Percentiles rank a stretch among this genome's conserved stretches.
phyloP scores from a whole-genome alignment of 2,113 vertebrate genomes.

The Sinocyclocheilus anophthalmus region DNA sequence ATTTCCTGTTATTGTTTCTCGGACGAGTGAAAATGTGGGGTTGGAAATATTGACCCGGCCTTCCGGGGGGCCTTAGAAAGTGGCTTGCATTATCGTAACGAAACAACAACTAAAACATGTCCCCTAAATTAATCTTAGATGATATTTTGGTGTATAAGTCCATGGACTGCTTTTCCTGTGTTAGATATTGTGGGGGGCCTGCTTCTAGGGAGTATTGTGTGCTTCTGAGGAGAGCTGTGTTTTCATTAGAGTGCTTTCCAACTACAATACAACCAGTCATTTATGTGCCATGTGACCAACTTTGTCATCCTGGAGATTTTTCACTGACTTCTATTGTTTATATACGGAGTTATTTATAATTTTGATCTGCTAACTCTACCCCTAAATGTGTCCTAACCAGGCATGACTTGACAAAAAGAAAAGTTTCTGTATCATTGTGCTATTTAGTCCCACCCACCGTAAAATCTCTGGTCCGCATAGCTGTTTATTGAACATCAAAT shows the following conservation, averaged over 20 bases:
- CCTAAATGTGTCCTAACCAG: no score
- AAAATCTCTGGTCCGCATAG: no score
- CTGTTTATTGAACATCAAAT: no score
- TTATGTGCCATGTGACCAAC: conserved; percentile 11
- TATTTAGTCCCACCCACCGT: no score
- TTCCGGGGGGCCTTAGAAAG: not conserved
- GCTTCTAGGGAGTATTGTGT: no score
- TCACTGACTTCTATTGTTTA: not conserved
- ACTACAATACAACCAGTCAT: conserved; percentile 4
- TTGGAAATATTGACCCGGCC: conserved; percentile 24
- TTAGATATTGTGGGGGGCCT: no score
- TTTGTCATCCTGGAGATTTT: not conserved
- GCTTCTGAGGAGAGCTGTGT: conserved; percentile 19
- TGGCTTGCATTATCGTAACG: conserved; percentile 5
- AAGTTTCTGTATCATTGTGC: no score
- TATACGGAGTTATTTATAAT: no score
- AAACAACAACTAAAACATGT: conserved; percentile 31
- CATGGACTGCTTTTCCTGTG: conserved; percentile 25
- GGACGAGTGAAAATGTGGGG: not conserved
- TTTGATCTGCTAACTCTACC: no score
- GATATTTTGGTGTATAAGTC: conserved; percentile 13
- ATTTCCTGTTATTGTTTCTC: not conserved
- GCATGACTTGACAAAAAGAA: no score
- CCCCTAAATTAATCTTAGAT: conserved; percentile 54
- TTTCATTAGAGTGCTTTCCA: conserved; percentile 17